Evolutionary conservation across 2,113 vertebrate species (phyloP).

Genomic region (Zosterops japonicus): DNA sequence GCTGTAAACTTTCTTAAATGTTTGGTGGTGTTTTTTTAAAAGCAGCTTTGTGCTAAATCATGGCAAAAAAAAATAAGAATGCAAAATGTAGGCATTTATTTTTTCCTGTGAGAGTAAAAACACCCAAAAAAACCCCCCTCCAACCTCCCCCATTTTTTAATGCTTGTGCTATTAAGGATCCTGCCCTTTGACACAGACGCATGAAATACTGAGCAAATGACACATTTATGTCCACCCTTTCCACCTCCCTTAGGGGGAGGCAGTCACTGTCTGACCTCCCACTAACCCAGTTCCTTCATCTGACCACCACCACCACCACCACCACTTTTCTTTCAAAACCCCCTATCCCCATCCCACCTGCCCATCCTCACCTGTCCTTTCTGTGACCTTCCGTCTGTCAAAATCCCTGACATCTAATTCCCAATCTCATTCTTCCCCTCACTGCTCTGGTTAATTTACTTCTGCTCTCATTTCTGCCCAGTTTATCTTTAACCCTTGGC

Average conservation of each 20-base stretch:
- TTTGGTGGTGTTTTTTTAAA: background rate
- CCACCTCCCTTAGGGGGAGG: background rate
- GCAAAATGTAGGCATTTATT: background rate
- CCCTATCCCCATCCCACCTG: background rate
- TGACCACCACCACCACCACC: background rate
- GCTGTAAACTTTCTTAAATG: background rate
- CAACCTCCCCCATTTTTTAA: background rate
- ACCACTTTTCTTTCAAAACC: background rate
- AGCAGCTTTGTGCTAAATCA: background rate
- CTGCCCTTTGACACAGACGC: background rate
- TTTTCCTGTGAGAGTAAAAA: background rate
- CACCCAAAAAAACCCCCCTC: background rate
- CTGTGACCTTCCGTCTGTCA: background rate
- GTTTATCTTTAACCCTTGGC: background rate
- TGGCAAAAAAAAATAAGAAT: background rate
- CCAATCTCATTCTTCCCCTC: background rate
- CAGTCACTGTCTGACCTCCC: background rate
- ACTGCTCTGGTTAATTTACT: background rate
- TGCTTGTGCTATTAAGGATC: background rate
- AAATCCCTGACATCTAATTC: background rate
- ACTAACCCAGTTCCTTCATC: background rate
- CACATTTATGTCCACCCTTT: background rate
- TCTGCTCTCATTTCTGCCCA: background rate
- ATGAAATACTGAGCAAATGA: conserved; percentile 21
- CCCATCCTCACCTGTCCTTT: background rate